Evolutionary conservation across 2,797 vertebrate species (phyloP).

Genomic region (Alca torda): DNA sequence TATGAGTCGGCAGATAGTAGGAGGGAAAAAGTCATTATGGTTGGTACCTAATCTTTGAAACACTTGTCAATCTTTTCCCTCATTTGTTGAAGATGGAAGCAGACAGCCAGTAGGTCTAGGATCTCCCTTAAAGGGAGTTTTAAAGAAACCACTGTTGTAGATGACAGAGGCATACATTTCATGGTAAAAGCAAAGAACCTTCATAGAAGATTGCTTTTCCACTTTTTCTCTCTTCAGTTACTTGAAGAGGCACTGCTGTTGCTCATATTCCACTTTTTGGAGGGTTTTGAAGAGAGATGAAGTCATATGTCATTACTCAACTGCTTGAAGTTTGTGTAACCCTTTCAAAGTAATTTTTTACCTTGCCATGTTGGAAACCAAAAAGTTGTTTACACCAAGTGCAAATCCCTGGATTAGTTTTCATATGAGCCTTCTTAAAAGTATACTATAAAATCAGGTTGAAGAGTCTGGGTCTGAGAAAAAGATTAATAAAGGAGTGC

Average conservation of each 20-base stretch:
- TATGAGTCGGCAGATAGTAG: neutral
- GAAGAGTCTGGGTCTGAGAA: slow-evolving; percentile 16
- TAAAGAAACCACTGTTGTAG: neutral
- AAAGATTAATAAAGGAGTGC: slow-evolving; percentile 37
- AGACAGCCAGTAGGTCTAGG: neutral
- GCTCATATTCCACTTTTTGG: neutral
- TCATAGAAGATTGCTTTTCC: neutral
- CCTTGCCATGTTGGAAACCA: slow-evolving; percentile 17
- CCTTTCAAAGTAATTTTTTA: slow-evolving; percentile 40
- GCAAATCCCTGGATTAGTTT: slow-evolving; percentile 51
- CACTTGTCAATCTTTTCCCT: neutral
- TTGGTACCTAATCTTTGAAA: neutral
- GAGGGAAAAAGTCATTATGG: neutral
- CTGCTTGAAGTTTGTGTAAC: slow-evolving; percentile 50
- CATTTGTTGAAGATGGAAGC: neutral
- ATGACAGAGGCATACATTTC: neutral
- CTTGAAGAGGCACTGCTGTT: neutral
- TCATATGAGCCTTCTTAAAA: slow-evolving; percentile 24
- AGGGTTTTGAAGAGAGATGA: slow-evolving; percentile 22
- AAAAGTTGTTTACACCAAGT: slow-evolving; percentile 41
- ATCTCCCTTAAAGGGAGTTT: neutral
- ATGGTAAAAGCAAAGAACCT: neutral
- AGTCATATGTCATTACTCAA: slow-evolving; percentile 33
- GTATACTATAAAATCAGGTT: slow-evolving; percentile 36
- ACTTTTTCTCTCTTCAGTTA: neutral